phyloP scores from a whole-genome alignment of 1,140 invertebrate species.

The Gryon sp. region DNA sequence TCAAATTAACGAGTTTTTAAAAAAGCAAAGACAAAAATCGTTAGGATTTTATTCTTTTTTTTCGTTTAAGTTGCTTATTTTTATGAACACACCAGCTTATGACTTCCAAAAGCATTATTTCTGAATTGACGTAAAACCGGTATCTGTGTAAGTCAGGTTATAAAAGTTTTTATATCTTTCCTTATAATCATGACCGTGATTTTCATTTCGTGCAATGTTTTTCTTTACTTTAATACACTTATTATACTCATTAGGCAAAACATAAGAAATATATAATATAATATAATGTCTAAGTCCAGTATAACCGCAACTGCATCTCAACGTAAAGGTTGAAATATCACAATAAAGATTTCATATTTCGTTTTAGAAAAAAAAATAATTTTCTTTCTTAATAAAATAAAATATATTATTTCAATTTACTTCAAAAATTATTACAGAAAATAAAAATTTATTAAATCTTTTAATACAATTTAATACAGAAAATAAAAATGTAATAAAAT shows the following conservation, averaged over 20 bases:
- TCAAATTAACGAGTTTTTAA: constrained; percentile 27
- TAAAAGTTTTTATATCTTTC: constrained; percentile 46
- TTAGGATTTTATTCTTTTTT: constrained; percentile 30
- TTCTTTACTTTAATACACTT: constrained; percentile 20
- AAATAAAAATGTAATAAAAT: too few species aligned
- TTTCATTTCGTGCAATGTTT: constrained; percentile 28
- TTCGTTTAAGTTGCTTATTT: constrained; percentile 37
- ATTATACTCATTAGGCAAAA: constrained; percentile 12
- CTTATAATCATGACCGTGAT: constrained; percentile 24
- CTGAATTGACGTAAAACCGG: constrained; percentile 43
- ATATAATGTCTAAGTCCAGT: too few species aligned
- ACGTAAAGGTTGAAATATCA: too few species aligned
- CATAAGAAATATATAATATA: too few species aligned
- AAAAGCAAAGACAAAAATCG: not conserved
- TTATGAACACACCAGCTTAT: constrained; percentile 7
- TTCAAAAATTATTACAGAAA: too few species aligned
- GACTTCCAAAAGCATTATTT: constrained; percentile 46
- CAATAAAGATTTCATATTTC: too few species aligned
- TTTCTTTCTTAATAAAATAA: too few species aligned
- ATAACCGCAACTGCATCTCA: too few species aligned
- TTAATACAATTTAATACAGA: too few species aligned
- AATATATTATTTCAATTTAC: too few species aligned
- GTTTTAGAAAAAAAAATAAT: too few species aligned
- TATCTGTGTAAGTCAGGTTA: constrained; percentile 33
- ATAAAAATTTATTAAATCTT: too few species aligned